Percentiles rank a stretch among this genome's conserved stretches.
Conservation (phyloP, 2,888 invertebrate genomes). For the Aspidapion aeneum region DNA sequence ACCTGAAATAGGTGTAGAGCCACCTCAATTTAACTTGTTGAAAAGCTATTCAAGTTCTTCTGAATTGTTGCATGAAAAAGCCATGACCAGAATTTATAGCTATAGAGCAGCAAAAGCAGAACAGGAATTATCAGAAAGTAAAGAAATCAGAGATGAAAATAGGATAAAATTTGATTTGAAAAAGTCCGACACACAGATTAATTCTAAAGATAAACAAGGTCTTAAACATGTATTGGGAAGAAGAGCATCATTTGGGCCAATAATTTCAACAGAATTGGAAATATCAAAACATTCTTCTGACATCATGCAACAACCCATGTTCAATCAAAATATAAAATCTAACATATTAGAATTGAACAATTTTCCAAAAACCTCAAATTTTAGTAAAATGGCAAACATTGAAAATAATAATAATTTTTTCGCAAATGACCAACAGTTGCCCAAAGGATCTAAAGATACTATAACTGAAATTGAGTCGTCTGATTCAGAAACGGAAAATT, state of each 20-base stretch:
- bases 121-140: constrained; percentile 49
- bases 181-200: constrained; percentile 50
- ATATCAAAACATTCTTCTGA: constrained; percentile 33
- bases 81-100: constrained; percentile 67
- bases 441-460: too few relatives aligned
- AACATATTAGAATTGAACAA: constrained; percentile 23
- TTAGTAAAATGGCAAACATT: constrained; percentile 36
- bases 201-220: constrained; percentile 50
- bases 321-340: neutral
- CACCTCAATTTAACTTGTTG: constrained; percentile 53
- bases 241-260: constrained; percentile 50
- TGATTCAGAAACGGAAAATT: constrained; percentile 42
- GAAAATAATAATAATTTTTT: too few relatives aligned
- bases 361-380: constrained; percentile 31
- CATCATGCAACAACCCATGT: neutral
- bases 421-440: too few relatives aligned
- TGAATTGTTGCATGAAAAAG: constrained; percentile 76
- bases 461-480: constrained; percentile 37
- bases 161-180: constrained; percentile 26
- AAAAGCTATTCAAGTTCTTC: constrained; percentile 77
- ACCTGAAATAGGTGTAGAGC: constrained; percentile 69
- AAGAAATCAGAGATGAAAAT: constrained; percentile 23
- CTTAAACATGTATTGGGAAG: constrained; percentile 50
- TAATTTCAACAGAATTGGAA: constrained; percentile 35
- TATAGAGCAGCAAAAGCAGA: constrained; percentile 74